A percentile compares a stretch with the other conserved stretches of the same genome.
phyloP scores from a whole-genome alignment of 2,797 vertebrate genomes.

The Tapirus indicus region DNA sequence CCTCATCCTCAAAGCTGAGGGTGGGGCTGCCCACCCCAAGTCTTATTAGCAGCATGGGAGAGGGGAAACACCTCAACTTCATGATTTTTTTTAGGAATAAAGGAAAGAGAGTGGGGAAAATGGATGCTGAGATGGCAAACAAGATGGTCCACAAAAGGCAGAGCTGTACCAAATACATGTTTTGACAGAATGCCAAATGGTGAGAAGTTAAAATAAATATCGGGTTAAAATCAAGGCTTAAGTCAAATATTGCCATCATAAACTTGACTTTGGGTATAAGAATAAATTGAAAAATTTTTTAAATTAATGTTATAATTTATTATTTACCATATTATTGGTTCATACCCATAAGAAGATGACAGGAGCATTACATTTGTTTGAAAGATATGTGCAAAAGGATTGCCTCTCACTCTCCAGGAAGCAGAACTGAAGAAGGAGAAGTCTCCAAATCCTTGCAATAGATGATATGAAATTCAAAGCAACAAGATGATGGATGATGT shows the following conservation, averaged over 20 bases:
- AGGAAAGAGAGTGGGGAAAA: neutral
- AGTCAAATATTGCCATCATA: neutral
- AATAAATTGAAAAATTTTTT: neutral
- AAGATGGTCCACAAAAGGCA: neutral
- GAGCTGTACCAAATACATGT: neutral
- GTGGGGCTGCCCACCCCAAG: neutral
- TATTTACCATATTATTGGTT: neutral
- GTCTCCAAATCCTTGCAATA: neutral
- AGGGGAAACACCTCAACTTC: neutral
- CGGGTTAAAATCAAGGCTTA: neutral
- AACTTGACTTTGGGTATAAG: slow-evolving; percentile 9
- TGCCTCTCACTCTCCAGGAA: neutral
- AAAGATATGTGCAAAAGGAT: neutral
- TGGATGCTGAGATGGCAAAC: neutral
- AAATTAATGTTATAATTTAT: neutral
- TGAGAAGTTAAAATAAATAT: neutral
- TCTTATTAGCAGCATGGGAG: neutral
- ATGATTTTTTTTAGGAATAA: neutral
- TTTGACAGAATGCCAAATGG: neutral
- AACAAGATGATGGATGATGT: neutral
- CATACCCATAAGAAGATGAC: neutral
- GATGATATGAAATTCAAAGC: neutral
- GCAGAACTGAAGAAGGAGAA: neutral
- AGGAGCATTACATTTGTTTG: neutral
- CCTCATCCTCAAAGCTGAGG: neutral